These are phyloP conservation scores for Lithobates sylvaticus DNA, from an alignment of 2,797 vertebrate genomes.

Conservation along the genomic window DNA sequence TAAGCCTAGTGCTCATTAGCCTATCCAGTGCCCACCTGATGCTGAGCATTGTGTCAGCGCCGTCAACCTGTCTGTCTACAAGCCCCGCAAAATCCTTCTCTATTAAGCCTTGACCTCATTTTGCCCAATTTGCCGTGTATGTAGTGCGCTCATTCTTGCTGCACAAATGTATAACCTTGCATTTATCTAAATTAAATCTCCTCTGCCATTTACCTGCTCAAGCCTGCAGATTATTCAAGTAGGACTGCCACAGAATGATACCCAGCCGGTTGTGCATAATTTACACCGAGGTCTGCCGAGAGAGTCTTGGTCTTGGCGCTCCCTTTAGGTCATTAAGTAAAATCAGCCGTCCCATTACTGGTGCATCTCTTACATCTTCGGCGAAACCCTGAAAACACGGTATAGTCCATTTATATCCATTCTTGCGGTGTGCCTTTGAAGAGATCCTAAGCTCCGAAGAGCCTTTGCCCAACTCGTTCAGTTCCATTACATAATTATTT, in stretches of 20 bases:
- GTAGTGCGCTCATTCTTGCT: conserved; percentile 38
- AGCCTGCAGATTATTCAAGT: conserved; percentile 55
- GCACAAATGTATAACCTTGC: conserved; percentile 47
- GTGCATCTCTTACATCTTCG: conserved; percentile 29
- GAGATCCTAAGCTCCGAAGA: conserved; percentile 16
- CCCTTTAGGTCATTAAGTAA: conserved; percentile 37
- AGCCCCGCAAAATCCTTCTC: conserved; percentile 9
- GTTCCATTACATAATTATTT: conserved; percentile 4
- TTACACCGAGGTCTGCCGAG: conserved; percentile 25
- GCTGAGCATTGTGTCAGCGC: conserved; percentile 14
- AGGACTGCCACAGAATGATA: conserved; percentile 35
- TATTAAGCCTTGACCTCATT: conserved; percentile 54
- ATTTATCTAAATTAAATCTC: conserved; percentile 55
- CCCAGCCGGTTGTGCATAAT: conserved; percentile 39
- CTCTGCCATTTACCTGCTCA: conserved; percentile 52
- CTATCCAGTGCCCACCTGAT: conserved; percentile 24
- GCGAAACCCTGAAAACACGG: conserved; percentile 33
- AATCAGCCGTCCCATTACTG: conserved; percentile 31
- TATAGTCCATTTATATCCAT: conserved; percentile 35
- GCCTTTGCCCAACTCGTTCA: conserved; percentile 4
- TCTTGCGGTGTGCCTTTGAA: conserved; percentile 37
- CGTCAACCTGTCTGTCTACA: conserved; percentile 4
- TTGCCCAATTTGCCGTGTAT: conserved; percentile 42
- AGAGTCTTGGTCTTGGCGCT: conserved; percentile 41
- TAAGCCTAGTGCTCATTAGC: conserved; percentile 10